These are phyloP conservation scores for Diceros bicornis DNA, from an alignment of 2,797 vertebrate species.

Conservation along the genomic window DNA sequence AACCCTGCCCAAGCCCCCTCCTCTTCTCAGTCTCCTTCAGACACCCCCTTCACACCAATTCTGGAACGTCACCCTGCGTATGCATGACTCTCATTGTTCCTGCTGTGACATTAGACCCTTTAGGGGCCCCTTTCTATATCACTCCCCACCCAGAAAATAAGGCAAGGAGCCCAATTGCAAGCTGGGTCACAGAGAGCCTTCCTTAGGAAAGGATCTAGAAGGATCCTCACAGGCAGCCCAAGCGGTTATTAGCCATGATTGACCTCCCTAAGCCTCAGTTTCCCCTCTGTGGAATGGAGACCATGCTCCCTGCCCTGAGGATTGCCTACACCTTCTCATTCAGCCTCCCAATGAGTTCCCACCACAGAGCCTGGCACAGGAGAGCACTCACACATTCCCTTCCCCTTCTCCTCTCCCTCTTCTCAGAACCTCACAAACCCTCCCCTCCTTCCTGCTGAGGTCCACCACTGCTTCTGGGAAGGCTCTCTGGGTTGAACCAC, in stretches of 20 bases:
- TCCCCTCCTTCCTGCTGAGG: neutral
- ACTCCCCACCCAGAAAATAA: slow-evolving; percentile 28
- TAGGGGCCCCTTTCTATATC: neutral
- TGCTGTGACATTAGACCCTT: neutral
- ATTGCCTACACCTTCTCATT: neutral
- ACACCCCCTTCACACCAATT: neutral
- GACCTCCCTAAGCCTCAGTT: slow-evolving; percentile 16
- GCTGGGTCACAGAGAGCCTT: neutral
- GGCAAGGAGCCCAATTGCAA: slow-evolving; percentile 4
- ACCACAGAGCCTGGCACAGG: neutral
- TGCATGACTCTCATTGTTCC: neutral
- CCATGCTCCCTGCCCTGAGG: neutral
- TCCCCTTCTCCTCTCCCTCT: neutral
- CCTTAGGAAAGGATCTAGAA: neutral
- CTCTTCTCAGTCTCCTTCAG: neutral
- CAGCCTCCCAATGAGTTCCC: neutral
- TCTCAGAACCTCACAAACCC: neutral
- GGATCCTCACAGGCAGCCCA: neutral
- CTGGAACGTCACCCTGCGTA: neutral
- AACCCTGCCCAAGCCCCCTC: neutral
- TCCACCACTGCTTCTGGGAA: neutral
- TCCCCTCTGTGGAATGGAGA: neutral
- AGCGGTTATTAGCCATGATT: neutral
- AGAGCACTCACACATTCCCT: neutral
- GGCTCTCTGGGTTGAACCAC: neutral